These are phyloP conservation scores for Megalonaias nervosa DNA, from an alignment of 1,140 invertebrate species.

Conservation along the genomic window DNA sequence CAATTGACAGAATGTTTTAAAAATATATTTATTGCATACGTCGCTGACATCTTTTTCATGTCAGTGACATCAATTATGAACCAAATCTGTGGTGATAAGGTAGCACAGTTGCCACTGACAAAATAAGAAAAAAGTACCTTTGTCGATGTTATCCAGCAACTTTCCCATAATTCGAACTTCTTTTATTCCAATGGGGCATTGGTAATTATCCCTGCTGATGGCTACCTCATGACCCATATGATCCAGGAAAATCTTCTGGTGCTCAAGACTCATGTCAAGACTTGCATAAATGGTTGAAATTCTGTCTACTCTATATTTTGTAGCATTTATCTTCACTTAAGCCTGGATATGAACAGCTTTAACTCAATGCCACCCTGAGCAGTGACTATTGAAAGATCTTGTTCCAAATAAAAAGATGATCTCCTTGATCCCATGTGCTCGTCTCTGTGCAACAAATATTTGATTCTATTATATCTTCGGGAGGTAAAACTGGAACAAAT, in stretches of 20 bases:
- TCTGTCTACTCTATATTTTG: neutral
- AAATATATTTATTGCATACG: too few relatives aligned
- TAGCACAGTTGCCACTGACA: too few relatives aligned
- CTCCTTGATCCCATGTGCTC: neutral
- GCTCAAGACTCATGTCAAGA: neutral
- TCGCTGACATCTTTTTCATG: too few relatives aligned
- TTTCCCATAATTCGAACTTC: neutral
- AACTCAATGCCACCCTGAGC: too few relatives aligned
- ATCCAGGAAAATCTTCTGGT: constrained; percentile 10
- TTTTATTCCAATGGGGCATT: constrained; percentile 7
- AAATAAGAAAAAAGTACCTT: neutral
- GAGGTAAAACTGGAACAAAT: neutral
- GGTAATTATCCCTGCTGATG: constrained; percentile 17
- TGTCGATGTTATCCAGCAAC: neutral
- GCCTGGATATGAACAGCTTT: too few relatives aligned
- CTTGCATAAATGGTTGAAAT: constrained; percentile 8
- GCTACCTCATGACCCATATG: constrained; percentile 13
- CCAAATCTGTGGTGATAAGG: too few relatives aligned
- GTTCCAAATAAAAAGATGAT: neutral
- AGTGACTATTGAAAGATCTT: too few relatives aligned
- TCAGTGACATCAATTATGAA: too few relatives aligned
- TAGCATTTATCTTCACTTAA: neutral
- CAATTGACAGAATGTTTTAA: too few relatives aligned
- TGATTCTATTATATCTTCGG: neutral
- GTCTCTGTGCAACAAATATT: neutral